Conservation (phyloP, 2,888 invertebrate species). For the Thymelicus acteon region DNA sequence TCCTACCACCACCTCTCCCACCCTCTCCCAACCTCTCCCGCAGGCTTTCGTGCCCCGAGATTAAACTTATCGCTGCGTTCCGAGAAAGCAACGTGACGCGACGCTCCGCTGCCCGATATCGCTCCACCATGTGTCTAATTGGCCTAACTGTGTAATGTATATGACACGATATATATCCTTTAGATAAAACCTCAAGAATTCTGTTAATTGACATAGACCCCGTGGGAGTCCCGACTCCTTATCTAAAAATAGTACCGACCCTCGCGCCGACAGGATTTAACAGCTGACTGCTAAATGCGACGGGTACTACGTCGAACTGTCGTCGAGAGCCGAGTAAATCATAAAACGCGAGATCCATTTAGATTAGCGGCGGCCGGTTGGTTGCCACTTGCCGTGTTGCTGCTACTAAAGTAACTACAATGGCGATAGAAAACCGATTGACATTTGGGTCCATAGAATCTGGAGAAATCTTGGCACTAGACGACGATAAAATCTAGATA, state of each 20-base stretch:
- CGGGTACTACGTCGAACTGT: neutral
- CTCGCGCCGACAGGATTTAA: constrained; percentile 15
- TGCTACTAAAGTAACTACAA: constrained; percentile 8
- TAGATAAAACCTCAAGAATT: constrained; percentile 23
- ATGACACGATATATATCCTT: constrained; percentile 45
- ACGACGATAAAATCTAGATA: constrained; percentile 24
- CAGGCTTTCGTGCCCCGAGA: constrained; percentile 58
- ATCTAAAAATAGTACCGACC: constrained; percentile 5
- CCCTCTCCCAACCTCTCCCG: constrained; percentile 54
- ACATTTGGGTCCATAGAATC: constrained; percentile 17
- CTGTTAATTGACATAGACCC: constrained; percentile 13
- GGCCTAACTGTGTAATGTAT: constrained; percentile 62
- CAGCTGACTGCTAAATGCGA: constrained; percentile 19
- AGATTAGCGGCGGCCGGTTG: constrained; percentile 13
- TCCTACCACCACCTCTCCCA: constrained; percentile 23
- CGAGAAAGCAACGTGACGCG: constrained; percentile 54
- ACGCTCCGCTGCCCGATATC: constrained; percentile 34
- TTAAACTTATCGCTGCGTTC: constrained; percentile 58
- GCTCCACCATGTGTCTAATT: constrained; percentile 57
- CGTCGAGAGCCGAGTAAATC: neutral
- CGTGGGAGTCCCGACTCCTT: constrained; percentile 17
- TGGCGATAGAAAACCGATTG: constrained; percentile 12
- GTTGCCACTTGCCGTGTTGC: constrained; percentile 6
- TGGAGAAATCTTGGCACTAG: constrained; percentile 16
- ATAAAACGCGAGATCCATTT: constrained; percentile 25